Conservation (phyloP, 2,113 vertebrate genomes). For the Solea senegalensis region DNA sequence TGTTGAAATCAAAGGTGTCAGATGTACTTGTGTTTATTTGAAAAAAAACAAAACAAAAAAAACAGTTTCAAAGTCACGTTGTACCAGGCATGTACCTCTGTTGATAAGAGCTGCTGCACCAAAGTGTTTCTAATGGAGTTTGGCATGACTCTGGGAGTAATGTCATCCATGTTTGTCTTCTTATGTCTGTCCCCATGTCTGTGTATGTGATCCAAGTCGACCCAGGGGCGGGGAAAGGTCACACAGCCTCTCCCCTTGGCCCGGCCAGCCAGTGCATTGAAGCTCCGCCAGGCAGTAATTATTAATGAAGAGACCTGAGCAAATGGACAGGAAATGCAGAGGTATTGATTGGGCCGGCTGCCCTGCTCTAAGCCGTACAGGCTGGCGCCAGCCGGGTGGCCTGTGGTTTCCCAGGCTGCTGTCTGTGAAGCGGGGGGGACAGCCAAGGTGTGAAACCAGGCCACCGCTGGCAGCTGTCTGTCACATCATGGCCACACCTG, state of each 20-base stretch:
- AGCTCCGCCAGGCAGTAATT: slow-evolving; percentile 93
- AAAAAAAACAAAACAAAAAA: slow-evolving; percentile 45
- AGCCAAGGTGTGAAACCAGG: slow-evolving; percentile 76
- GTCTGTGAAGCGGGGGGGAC: slow-evolving; percentile 55
- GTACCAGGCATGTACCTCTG: slow-evolving; percentile 29
- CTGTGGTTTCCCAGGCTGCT: slow-evolving; percentile 93
- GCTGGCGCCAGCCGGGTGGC: slow-evolving; percentile 96
- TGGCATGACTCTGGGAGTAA: slow-evolving; percentile 37
- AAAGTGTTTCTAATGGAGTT: slow-evolving; percentile 24
- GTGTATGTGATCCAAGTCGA: slow-evolving; percentile 73
- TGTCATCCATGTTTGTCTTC: slow-evolving; percentile 52
- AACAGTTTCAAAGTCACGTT: slow-evolving; percentile 51
- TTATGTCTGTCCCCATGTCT: slow-evolving; percentile 54
- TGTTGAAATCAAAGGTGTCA: slow-evolving; percentile 43
- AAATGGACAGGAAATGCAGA: slow-evolving; percentile 99
- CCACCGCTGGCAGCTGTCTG: slow-evolving; percentile 69
- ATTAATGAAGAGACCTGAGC: slow-evolving; percentile 99
- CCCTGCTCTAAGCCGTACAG: slow-evolving; percentile 73
- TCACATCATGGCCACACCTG: slow-evolving; percentile 66
- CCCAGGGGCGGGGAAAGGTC: slow-evolving; percentile 86
- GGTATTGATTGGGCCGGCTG: slow-evolving; percentile 92
- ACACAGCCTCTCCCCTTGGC: slow-evolving; percentile 85
- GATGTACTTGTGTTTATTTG: slow-evolving; percentile 51
- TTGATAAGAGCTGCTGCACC: slow-evolving; percentile 50
- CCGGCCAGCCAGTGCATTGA: slow-evolving; percentile 88